These are phyloP conservation scores for Nansenia antarctica DNA, from an alignment of 2,113 vertebrate genomes.

Conservation along the genomic window DNA sequence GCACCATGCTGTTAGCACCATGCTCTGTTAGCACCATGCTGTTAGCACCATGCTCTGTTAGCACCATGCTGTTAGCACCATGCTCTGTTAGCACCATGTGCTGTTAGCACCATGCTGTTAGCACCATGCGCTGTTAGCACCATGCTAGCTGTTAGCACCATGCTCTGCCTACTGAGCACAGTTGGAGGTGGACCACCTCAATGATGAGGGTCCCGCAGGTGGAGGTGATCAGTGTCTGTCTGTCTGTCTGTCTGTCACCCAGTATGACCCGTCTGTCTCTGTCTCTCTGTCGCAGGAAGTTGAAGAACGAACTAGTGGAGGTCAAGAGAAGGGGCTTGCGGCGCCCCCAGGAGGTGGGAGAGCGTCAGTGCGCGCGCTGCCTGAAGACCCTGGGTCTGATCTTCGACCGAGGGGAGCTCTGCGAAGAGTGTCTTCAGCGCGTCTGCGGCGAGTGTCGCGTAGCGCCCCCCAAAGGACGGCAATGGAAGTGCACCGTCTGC, in stretches of 20 bases:
- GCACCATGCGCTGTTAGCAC: too few species aligned
- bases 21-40: too few species aligned
- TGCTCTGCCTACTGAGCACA: background rate
- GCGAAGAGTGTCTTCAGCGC: constrained; percentile 79
- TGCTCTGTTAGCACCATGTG: too few species aligned
- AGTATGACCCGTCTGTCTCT: background rate
- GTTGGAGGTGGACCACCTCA: too few species aligned
- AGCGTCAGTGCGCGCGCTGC: constrained; percentile 86
- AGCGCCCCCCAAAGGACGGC: constrained; percentile 48
- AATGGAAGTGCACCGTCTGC: constrained; percentile 88
- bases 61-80: too few species aligned
- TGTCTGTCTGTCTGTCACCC: background rate
- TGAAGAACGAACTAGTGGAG: constrained; percentile 95
- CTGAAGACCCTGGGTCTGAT: constrained; percentile 86
- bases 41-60: too few species aligned
- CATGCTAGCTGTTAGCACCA: background rate
- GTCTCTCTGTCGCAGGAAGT: constrained; percentile 72
- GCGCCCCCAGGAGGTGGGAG: constrained; percentile 71
- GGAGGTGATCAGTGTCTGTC: background rate
- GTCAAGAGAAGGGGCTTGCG: constrained; percentile 81
- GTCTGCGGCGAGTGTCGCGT: constrained; percentile 84
- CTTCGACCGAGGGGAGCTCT: constrained; percentile 86
- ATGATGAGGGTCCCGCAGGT: too few species aligned
- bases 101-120: too few species aligned
- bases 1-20: too few species aligned